Conservation (phyloP, 2,113 vertebrate genomes). For the Epinephelus fuscoguttatus region DNA sequence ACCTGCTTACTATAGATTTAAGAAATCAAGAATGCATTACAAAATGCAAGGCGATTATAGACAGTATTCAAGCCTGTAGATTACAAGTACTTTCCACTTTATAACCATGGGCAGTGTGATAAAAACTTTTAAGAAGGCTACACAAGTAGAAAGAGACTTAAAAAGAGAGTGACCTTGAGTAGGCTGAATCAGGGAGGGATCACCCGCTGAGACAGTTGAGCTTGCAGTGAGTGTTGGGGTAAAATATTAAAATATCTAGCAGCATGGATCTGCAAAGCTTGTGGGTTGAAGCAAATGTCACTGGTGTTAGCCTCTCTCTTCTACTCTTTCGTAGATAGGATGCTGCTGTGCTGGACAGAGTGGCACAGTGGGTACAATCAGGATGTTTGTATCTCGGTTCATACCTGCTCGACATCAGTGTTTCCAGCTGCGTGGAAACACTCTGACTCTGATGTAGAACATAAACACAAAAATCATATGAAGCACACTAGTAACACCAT, state of each 20-base stretch:
- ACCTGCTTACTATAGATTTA: not conserved
- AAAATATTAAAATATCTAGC: slow-evolving; percentile 23
- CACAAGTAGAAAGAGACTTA: not conserved
- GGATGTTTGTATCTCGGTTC: not conserved
- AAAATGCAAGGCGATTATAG: not conserved
- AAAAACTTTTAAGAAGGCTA: not conserved
- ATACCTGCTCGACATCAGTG: not conserved
- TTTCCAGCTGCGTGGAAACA: slow-evolving; percentile 17
- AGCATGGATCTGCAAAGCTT: slow-evolving; percentile 13
- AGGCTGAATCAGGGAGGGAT: slow-evolving; percentile 1
- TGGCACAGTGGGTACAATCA: not conserved
- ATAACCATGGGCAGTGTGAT: not conserved
- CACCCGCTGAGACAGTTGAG: slow-evolving; percentile 10
- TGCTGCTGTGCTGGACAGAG: not conserved
- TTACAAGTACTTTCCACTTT: not conserved
- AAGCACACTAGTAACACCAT: slow-evolving; percentile 15
- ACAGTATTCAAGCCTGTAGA: not conserved
- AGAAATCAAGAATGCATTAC: not conserved
- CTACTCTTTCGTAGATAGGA: not conserved
- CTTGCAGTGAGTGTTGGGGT: not conserved
- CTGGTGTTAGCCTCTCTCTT: not conserved
- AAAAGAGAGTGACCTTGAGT: slow-evolving; percentile 30
- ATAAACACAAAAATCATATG: not conserved
- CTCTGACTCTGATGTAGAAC: not conserved
- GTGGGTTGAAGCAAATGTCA: not conserved